Base-by-base conservation (phyloP, 1,140 invertebrate species). In the Saccostrea cuccullata region DNA sequence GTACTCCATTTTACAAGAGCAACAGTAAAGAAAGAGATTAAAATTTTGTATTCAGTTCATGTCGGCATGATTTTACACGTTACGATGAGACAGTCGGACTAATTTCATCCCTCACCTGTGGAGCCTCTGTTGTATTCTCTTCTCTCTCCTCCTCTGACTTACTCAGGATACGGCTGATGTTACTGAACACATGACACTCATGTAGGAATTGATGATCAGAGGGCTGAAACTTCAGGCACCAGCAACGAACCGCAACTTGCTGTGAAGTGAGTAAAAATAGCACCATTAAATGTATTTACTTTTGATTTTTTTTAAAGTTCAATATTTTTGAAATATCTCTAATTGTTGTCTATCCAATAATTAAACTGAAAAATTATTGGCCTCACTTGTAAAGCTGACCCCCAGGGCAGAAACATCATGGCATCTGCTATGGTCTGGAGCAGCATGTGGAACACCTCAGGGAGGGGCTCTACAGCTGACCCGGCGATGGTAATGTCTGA, bases 151-250 rank as follows among this genome's bases (percentile, higher is more conserved):
- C 97, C 92, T 98, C 98, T 6, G 98, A 98, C 89, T 98, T 97
- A 0, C 98, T 99, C 55, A 99, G 96, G 82, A 99, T 99, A 95
- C 98, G 98, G 91, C 98, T 98, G 84, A 99, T 98, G 93, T 99
- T 99, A 91, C 97, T 98, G 94, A 99, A 99, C 5, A 99, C 98
- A 94, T 99, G 98, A 87, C 97, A 97, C 94, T 97, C 94, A 94
- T 99, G 98, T n/a, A 99, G 95, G 93, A 99, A 99, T 92, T 97
- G 96, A 93, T 99, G 98, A 95, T 99, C 98, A 3, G 97, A 96
- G 40, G 97, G 96, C 8, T 97, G 97, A 94, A 99, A 99, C 91
- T 97, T 96, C 58, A 99, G 96, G 47, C 97, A 98, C 97, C 98
- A 99, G 95, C 98, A 99, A 90, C 98, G 96, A 17, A 99, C 97